Evolutionary conservation across 2,888 invertebrate genomes (phyloP).

Genomic region (Eristalinus sepulchralis): DNA sequence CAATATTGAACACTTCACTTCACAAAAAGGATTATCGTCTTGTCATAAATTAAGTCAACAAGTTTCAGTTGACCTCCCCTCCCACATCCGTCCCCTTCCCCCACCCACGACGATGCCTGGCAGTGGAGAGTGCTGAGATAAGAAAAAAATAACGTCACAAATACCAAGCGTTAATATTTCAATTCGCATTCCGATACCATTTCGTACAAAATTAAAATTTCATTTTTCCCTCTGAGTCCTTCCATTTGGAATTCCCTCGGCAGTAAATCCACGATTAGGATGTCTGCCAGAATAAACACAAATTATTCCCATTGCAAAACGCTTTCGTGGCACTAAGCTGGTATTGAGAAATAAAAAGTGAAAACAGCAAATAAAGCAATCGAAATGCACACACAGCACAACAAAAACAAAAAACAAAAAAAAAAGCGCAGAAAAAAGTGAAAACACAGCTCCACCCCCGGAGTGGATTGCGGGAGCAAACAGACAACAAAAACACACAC

Average conservation of each 20-base stretch:
- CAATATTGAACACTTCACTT: neutral
- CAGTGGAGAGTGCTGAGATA: neutral
- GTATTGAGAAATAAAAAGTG: constrained; percentile 30
- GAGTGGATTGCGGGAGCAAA: neutral
- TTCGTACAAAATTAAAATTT: constrained; percentile 34
- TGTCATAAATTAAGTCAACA: constrained; percentile 21
- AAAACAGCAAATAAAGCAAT: constrained; percentile 46
- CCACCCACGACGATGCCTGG: neutral
- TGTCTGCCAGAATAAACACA: constrained; percentile 58
- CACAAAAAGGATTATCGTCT: neutral
- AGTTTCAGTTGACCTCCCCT: neutral
- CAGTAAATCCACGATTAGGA: constrained; percentile 46
- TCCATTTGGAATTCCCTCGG: constrained; percentile 24
- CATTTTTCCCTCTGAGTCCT: constrained; percentile 3
- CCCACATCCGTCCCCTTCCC: neutral
- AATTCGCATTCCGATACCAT: constrained; percentile 5
- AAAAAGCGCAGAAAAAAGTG: neutral
- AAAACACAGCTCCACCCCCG: neutral
- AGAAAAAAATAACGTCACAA: neutral
- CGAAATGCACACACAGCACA: neutral
- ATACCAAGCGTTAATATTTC: constrained; percentile 23
- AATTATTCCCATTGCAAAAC: constrained; percentile 45
- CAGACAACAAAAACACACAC: neutral
- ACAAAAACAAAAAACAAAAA: neutral
- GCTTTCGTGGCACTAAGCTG: constrained; percentile 47